Conservation (phyloP, 2,113 vertebrate genomes). For the Promerops cafer region DNA sequence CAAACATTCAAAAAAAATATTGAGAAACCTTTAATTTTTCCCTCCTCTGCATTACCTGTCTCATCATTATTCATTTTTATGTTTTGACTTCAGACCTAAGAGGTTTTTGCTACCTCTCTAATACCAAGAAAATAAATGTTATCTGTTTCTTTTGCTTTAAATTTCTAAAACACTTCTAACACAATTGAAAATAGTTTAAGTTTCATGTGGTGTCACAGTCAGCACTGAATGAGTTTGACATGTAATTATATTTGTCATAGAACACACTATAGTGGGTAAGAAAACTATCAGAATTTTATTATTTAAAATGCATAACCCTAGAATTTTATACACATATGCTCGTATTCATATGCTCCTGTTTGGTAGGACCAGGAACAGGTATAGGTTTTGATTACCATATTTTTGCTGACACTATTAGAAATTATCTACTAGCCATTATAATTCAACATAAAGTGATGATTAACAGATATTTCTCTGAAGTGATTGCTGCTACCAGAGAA, state of each 20-base stretch:
- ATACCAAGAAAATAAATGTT: not conserved
- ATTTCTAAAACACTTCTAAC: not conserved
- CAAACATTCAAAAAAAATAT: not conserved
- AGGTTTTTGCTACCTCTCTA: not conserved
- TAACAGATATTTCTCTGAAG: not conserved
- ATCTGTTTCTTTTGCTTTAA: not conserved
- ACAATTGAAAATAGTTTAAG: not conserved
- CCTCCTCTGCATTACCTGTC: not conserved
- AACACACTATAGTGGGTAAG: not conserved
- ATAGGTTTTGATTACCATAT: not conserved
- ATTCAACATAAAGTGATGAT: not conserved
- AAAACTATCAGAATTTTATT: conserved; percentile 19
- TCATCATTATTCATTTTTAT: not conserved
- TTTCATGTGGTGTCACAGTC: not conserved
- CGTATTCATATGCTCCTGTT: not conserved
- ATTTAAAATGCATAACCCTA: not conserved
- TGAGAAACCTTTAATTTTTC: not conserved
- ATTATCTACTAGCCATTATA: conserved; percentile 1
- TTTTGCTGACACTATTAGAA: not conserved
- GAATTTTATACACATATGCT: conserved; percentile 6
- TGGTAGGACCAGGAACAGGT: conserved; percentile 1
- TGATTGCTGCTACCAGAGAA: not conserved
- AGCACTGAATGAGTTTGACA: conserved; percentile 13
- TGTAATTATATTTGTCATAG: conserved; percentile 45
- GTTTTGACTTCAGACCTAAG: not conserved